Evolutionary conservation across 2,797 vertebrate genomes (phyloP).

Genomic region (Megaceryle alcyon): DNA sequence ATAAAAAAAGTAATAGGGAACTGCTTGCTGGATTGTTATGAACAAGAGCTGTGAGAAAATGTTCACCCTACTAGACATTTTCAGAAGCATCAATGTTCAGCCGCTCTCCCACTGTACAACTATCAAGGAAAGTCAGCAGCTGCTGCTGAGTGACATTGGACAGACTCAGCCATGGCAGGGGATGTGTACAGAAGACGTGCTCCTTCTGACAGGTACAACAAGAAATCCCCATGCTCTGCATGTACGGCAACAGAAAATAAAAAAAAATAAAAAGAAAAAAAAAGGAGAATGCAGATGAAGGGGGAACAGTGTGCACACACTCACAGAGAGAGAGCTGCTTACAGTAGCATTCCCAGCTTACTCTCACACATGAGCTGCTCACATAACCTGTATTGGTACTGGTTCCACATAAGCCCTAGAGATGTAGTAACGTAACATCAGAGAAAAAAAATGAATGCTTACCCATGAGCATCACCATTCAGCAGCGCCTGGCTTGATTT

Average conservation of each 20-base stretch:
- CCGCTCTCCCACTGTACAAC: neutral
- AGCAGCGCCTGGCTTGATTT: neutral
- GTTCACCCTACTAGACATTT: neutral
- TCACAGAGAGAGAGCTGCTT: neutral
- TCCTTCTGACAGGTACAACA: neutral
- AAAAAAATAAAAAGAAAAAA: rapidly evolving
- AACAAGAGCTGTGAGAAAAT: neutral
- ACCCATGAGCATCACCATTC: neutral
- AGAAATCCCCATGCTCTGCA: neutral
- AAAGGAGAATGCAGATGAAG: neutral
- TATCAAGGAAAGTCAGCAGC: neutral
- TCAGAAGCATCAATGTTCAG: neutral
- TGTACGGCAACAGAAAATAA: neutral
- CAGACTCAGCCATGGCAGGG: neutral
- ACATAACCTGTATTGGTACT: neutral
- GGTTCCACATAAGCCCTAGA: neutral
- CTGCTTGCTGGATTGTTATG: neutral
- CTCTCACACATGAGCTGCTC: neutral
- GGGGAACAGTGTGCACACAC: neutral
- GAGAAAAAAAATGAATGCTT: neutral
- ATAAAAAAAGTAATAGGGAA: neutral
- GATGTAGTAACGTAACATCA: neutral
- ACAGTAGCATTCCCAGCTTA: neutral
- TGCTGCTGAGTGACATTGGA: neutral
- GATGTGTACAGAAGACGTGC: rapidly evolving